Base-by-base conservation (phyloP, 1,140 invertebrate species). In the Drosophila kohkoa region DNA sequence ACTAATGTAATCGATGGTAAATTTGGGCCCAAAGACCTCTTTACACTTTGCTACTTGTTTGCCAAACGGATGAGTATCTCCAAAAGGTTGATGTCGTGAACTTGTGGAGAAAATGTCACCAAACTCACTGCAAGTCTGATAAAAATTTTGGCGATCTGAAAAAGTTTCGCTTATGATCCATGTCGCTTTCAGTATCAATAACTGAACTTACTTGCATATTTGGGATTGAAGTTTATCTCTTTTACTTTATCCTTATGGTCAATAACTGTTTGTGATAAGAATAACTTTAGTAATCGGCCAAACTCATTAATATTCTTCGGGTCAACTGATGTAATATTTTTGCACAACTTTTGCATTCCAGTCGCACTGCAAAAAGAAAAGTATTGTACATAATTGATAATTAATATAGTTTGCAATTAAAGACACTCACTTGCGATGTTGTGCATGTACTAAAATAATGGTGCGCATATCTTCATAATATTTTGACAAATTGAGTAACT, bases 81-180 rank as follows among this genome's bases (percentile, higher is more conserved):
- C 73, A 41, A 75, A 75, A 8, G 73, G 73, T 32, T 75, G 73
- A 45, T 64, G 45, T 1, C 41, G 15, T 5, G 73, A 75, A 11
- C 51, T 64, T 2, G 69, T 55, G 8, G 35, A 66, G 13, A 62
- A 54, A 45, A 80, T 77, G 16, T 51, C 46, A 0, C 75, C 78
- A 28, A 77, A 48, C 11, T 69, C 55, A 49, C 48, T 69, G 45
- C 78, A 80, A 52, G 28, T 1, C 52, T 78, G 75, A 48, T 65
- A 78, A 2, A 78, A 41, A 68, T 67, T 70, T 46, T 70, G 70
- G 11, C 78, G 78, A 25, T 11, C 10, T 57, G 13, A 10, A 67
- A n/a, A n/a, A 5, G 2, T 32, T 16, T 11, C 7, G 10, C 7
- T 25, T 32, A 0, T n/a, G 32, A 5, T n/a, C 1, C 1, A 13